Base-by-base conservation (phyloP, 2,113 vertebrate genomes). In the Lonchura striata region DNA sequence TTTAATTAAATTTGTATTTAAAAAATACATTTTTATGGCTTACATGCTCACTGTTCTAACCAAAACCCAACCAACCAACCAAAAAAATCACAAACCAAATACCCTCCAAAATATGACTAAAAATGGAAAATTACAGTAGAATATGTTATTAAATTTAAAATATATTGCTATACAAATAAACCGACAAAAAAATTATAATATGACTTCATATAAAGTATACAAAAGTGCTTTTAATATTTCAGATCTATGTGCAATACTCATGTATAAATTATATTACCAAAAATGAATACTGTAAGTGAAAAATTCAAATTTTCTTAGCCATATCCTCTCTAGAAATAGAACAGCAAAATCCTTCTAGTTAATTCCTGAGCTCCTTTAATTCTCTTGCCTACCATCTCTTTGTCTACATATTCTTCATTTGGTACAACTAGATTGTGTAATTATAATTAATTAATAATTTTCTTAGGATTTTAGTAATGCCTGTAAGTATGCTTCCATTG, bases 81-180 rank as follows among this genome's bases (percentile, higher is more conserved):
- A 23, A 52, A 56, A 47, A 47, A 24, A 5, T 0, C 22, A 68
- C 33, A n/a, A 60, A 47, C 2, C 1, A 60, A 53, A n/a, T 35
- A 20, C 2, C 2, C 4, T 8, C 7, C 0, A 35, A 76, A 66
- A 65, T n/a, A 74, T 37, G 9, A 13, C 4, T 4, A 20, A 56
- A 11, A 76, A 41, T 9, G 7, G 28, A 70, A 76, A 92, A 59
- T 22, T 54, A 7, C 11, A 28, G 2, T 35, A 27, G 5, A 56
- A 14, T 42, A 56, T 53, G 5, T 37, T 79, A 46, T 27, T 66
- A 56, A 13, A 57, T 53, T 70, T 57, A 3, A 88, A 88, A 41
- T 35, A 65, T 31, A 4, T 25, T 79, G 6, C 2, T 1, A 0
- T 25, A 71, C 33, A 7, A 90, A 39, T 69, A 77, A 76, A 59